Evolutionary conservation across 2,888 invertebrate species (phyloP), one percentile per base, ranked within the genome.

Genomic region (Meloe dianella): DNA sequence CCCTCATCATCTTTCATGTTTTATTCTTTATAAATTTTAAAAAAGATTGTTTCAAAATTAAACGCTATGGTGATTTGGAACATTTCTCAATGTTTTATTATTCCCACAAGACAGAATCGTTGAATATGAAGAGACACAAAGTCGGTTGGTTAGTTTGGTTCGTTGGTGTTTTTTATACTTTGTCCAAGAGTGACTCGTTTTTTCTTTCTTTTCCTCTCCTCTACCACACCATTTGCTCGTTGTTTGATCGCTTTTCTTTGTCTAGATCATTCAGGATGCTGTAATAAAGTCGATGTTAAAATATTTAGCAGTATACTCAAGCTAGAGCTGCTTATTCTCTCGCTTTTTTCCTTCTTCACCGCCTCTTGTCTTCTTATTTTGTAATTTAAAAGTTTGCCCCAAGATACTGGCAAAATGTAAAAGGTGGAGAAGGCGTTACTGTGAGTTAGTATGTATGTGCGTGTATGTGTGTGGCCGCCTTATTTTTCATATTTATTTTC

Each of bases 321-420:
- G 75, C 74, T 75, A 71, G 74, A 73, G 75, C 74, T 73, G 75
- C 77, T 78, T 79, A 76, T 77, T 75, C 71, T 74, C 66, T 72
- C 70, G 59, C 70, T 60, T 35, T 60, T 60, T 35, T 38, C 41
- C 22, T 7, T 1, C 12, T 38, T 60, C 32, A 10, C 14, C 24
- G 4, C 41, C 32, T 14, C 67, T 65, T 61, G 64, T 77, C 75
- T 73, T 79, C 77, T 79, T 80, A 78, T 79, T 79, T 79, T 75
- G 78, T 79, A 79, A 80, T 81, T 81, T 79, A 79, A 81, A 81
- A 81, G 78, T 81, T 81, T 72, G 77, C 79, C 77, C 73, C 75
- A 72, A 75, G 78, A 77, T 71, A 77, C 72, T 54, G 71, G 70
- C 73, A 65, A 67, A 71, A 73, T 69, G 68, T 69, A 73, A 65